Evolutionary conservation across 2,888 invertebrate species (phyloP), one percentile per base, ranked within the genome.

Genomic region (Tyria jacobaeae): DNA sequence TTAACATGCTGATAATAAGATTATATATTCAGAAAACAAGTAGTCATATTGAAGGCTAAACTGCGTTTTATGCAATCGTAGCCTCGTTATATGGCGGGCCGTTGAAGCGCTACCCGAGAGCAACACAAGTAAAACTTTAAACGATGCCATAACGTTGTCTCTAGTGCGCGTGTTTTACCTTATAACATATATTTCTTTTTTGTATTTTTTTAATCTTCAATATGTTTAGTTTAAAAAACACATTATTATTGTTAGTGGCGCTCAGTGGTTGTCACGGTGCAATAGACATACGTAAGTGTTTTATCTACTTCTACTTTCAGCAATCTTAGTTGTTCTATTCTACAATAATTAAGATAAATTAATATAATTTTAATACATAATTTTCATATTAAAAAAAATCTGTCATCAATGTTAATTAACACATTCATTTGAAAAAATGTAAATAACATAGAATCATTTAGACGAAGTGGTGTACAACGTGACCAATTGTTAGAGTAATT

Each of bases 271-370:
- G 83, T 64, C 75, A 79, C 66, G 88, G 87, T 68, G 76, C 81
- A 27, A 64, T 85, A 57, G 86, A 90, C 70, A 76, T 91, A 41
- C 84, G 92, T 92, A 78, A 87, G 91, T 86, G 34, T n/a, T n/a
- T n/a, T n/a, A 39, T 63, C 51, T 44, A 49, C 25, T 24, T 25
- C n/a, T 6, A 47, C 3, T 41, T 49, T n/a, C 12, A 7, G 39
- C 4, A 37, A 14, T 25, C 25, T 48, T 7, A 25, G 6, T n/a
- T 17, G 7, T 47, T 47, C 3, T 10, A 9, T 24, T 24, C 10
- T 9, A 41, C 6, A 41, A 4, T 4, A 4, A 7, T 15, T 48
- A 6, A 6, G 25, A 48, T 15, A 25, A 10, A 25, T 15, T 6
- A 25, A 25, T 6, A 24, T 25, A 48, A 10, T 21, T 9, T 10